Evolutionary conservation across 2,797 vertebrate species (phyloP).

Genomic region (Spinus olivaceus): DNA sequence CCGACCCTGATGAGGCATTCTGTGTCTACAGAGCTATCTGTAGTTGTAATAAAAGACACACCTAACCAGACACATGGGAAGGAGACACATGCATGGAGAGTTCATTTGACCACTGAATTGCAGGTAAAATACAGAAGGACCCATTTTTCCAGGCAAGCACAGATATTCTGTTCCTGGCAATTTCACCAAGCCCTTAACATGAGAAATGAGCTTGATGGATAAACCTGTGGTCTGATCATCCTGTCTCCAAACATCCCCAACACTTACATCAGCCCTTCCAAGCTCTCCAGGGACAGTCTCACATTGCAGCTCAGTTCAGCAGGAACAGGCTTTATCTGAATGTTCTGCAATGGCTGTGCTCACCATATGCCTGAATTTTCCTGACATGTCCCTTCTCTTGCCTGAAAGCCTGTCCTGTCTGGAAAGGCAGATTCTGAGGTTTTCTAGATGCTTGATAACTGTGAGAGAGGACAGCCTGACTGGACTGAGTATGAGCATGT

Average conservation of each 20-base stretch:
- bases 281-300: conserved; percentile 30
- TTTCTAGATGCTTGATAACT: background rate
- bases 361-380: background rate
- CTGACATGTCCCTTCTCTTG: background rate
- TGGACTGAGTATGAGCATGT: background rate
- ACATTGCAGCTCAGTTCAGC: conserved; percentile 1
- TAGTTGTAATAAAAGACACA: background rate
- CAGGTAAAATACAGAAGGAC: conserved; percentile 36
- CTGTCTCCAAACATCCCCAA: conserved; percentile 37
- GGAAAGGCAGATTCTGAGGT: background rate
- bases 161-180: conserved; percentile 11
- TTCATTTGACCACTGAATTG: background rate
- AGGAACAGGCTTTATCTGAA: conserved; percentile 47
- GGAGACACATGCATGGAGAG: background rate
- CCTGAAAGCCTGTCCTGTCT: conserved; percentile 7
- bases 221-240: conserved; percentile 42
- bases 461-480: background rate
- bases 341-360: background rate
- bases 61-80: background rate
- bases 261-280: conserved; percentile 63
- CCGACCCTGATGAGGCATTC: background rate
- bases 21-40: background rate
- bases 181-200: conserved; percentile 27
- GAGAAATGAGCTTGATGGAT: conserved; percentile 51
- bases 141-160: background rate